A percentile compares a stretch with the other conserved stretches of the same genome.
phyloP scores from a whole-genome alignment of 2,797 vertebrate species.

The Cuniculus paca region DNA sequence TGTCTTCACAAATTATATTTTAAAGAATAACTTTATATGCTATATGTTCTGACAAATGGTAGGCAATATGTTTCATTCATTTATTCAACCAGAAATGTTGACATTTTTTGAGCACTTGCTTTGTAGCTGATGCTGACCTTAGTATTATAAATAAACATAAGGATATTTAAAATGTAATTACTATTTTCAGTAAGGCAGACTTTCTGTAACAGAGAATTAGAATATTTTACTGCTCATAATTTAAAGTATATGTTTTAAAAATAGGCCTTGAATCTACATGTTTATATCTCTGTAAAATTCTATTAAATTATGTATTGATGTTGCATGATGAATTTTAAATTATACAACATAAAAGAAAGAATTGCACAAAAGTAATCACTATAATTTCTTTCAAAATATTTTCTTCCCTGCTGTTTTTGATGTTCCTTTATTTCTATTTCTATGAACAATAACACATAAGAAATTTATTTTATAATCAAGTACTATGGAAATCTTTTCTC shows the following conservation, averaged over 20 bases:
- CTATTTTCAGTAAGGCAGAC: not conserved
- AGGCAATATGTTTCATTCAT: not conserved
- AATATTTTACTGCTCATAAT: not conserved
- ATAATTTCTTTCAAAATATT: slow-evolving; percentile 20
- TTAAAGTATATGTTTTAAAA: not conserved
- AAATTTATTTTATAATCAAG: slow-evolving; percentile 31
- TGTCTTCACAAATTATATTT: not conserved
- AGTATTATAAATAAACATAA: not conserved
- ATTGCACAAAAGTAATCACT: not conserved
- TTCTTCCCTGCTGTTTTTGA: not conserved
- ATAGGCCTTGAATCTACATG: not conserved
- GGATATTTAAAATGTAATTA: not conserved
- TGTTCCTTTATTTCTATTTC: not conserved
- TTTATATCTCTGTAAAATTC: not conserved
- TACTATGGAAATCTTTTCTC: not conserved
- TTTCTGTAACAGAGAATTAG: not conserved
- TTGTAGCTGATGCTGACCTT: not conserved
- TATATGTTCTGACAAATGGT: not conserved
- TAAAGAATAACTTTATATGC: not conserved
- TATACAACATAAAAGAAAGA: not conserved
- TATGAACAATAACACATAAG: not conserved
- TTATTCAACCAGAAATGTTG: not conserved
- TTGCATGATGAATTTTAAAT: not conserved
- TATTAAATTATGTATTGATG: not conserved
- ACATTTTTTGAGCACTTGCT: not conserved